Base-by-base conservation (phyloP, 1,140 invertebrate genomes). In the Zaprionus camerounensis region DNA sequence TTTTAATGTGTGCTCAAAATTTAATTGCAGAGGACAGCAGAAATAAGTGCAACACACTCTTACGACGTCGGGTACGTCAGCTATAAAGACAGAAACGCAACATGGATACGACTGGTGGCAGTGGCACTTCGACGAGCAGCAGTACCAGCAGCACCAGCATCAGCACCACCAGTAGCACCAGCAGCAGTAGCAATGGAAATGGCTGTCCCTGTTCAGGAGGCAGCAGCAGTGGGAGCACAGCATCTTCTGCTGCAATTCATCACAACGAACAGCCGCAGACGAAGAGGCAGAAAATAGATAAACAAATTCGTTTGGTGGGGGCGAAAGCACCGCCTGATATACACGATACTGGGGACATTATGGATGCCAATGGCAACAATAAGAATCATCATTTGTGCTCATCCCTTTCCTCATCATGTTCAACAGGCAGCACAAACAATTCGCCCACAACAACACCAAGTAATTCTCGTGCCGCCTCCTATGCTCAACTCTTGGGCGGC, bases 271-370 rank as follows among this genome's bases (percentile, higher is more conserved):
- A 92, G 65, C 91, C 91, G 13, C 91, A 92, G 36, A 92, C 91
- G 6, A 92, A 92, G 74, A 67, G 91, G 17, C 87, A 92, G 44
- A 92, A 92, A 68, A 92, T 92, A 41, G 91, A 92, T 26, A 83
- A 92, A 58, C 92, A 95, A 94, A 67, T 85, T 28, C 78, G 63
- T 49, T 63, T 80, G 49, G 67, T 78, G 31, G 67, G 46, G 5
- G 34, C 64, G 6, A 91, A 82, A 6, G 62, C 79, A 3, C 91
- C 91, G 44, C 91, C 91, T 2, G 91, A 92, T 49, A 92, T 92
- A 34, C 71, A 84, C 65, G 53, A 67, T 62, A 59, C 62, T 2
- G 68, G 49, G 12, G 84, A 91, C 64, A 69, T 63, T 2, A 91
- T 77, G 46, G 55, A 87, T 56, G 75, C 83, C 17, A 91, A 88